These are phyloP conservation scores for Microcebus lehilahytsara DNA, from an alignment of 2,113 vertebrate genomes.

Conservation along the genomic window DNA sequence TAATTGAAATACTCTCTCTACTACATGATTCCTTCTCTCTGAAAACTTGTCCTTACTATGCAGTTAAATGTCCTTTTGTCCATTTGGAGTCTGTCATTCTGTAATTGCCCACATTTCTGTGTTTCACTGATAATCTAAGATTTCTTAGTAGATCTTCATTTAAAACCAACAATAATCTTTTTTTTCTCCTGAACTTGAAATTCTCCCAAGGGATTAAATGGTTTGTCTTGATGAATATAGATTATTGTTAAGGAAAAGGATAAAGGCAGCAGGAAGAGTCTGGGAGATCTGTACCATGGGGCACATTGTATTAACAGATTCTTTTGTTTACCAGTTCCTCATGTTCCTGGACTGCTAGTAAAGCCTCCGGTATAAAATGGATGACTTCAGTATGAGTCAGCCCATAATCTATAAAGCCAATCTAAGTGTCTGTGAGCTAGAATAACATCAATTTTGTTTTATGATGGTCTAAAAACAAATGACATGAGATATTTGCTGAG, in stretches of 20 bases:
- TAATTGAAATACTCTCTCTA: background rate
- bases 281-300: background rate
- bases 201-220: conserved; percentile 26
- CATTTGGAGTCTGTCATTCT: background rate
- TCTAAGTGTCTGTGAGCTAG: conserved; percentile 20
- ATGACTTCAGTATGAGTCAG: background rate
- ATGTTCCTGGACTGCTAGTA: conserved; percentile 11
- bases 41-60: background rate
- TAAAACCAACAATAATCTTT: background rate
- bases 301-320: background rate
- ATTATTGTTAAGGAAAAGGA: background rate
- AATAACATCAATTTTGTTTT: conserved; percentile 34
- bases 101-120: background rate
- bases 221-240: background rate
- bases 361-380: background rate
- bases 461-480: conserved; percentile 13
- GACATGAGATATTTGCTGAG: conserved; percentile 5
- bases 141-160: background rate
- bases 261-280: background rate
- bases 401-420: conserved; percentile 13
- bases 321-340: conserved; percentile 41
- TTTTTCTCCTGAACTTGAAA: conserved; percentile 72
- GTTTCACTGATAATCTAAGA: background rate
- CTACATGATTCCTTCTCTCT: background rate
- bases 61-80: background rate